Conservation (phyloP, 2,888 invertebrate species). For the Biston stratarius region DNA sequence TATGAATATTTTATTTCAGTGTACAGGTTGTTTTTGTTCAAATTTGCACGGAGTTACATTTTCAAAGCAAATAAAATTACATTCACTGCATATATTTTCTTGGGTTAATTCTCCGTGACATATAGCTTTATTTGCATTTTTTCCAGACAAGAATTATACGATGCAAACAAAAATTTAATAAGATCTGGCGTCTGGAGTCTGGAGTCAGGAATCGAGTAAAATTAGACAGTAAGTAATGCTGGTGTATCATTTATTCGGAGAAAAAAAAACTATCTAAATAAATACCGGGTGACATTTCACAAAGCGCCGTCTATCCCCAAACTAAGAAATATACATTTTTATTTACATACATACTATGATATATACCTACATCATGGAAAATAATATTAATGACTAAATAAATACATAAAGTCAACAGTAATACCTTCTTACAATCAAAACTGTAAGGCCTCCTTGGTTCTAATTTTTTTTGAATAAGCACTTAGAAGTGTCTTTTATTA, state of each 20-base stretch:
- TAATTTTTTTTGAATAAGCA: no score
- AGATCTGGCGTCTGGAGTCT: constrained; percentile 27
- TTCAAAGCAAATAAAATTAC: not conserved
- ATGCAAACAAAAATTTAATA: constrained; percentile 39
- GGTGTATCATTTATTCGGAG: not conserved
- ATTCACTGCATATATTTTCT: not conserved
- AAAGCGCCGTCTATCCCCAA: no score
- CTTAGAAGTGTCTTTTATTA: no score
- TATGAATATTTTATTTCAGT: constrained; percentile 44
- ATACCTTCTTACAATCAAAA: no score
- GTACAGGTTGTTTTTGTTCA: not conserved
- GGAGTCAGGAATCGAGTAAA: constrained; percentile 15
- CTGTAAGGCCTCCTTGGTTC: no score
- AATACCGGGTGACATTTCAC: no score
- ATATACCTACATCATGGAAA: no score
- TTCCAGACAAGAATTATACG: constrained; percentile 13
- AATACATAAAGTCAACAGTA: no score
- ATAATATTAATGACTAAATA: no score
- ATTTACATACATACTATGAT: no score
- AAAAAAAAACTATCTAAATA: not conserved
- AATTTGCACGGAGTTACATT: not conserved
- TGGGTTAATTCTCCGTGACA: constrained; percentile 3
- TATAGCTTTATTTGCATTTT: constrained; percentile 24
- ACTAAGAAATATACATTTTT: no score
- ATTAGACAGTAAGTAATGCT: constrained; percentile 17